Base-by-base conservation (phyloP, 1,140 invertebrate species). In the Drosophila parvula region DNA sequence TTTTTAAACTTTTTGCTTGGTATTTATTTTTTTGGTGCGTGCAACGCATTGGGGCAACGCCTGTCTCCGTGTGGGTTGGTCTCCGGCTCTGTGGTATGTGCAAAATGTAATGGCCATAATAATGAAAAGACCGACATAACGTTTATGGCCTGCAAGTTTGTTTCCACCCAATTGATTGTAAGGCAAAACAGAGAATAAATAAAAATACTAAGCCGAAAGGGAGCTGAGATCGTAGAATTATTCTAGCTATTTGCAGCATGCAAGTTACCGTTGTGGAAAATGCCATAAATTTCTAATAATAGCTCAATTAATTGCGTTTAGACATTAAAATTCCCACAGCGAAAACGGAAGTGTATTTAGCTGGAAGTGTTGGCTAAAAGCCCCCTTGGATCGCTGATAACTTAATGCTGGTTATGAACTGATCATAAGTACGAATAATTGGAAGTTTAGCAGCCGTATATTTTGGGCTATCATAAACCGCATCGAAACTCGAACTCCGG, bases 71-170 rank as follows among this genome's bases (percentile, higher is more conserved):
- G 74, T 78, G 74, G 74, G 74, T 78, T 61, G 74, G 74, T 61
- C 57, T 32, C 34, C 34, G 51, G 55, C 36, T 73, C 69, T 74
- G 48, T 77, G 82, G 82, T 83, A 86, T 86, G 83, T 83, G 83
- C 76, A 88, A 86, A 86, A 82, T 86, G 83, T 86, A 88, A 82
- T 88, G 82, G 82, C 79, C 76, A 83, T 79, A 86, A 83, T 79
- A 86, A 88, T 77, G 76, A 88, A 79, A 81, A 43, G 48, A 53
- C 62, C 61, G 62, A 74, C 79, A 82, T 57, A 76, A 56, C 71
- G 55, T 75, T 76, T 76, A 76, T 76, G 40, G 71, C 47, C 55
- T 18, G 55, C 63, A 18, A 76, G 40, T 76, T 67, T 76, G 71
- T 60, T 51, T 28, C 51, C 27, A 47, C 30, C 38, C 32, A 64